Percentiles rank a stretch among this genome's conserved stretches.
These are phyloP conservation scores for Xylota sylvarum DNA, from an alignment of 2,888 invertebrate genomes.

Conservation along the genomic window DNA sequence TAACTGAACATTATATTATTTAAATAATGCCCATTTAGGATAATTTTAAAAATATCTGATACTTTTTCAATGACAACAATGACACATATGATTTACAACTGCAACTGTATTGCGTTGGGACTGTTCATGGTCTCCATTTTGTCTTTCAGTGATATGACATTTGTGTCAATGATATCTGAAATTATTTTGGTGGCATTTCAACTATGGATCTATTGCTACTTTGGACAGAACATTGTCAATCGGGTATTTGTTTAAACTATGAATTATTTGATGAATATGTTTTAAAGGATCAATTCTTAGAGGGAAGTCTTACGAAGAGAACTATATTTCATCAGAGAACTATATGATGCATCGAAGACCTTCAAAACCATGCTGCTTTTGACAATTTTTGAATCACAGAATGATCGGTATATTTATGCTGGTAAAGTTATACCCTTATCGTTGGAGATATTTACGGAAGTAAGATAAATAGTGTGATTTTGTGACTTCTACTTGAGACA, in stretches of 20 bases:
- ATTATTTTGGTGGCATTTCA: neutral
- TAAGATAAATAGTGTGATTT: neutral
- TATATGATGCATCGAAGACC: neutral
- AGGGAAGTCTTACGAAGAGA: neutral
- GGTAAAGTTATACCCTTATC: neutral
- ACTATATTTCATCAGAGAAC: neutral
- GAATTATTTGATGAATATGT: neutral
- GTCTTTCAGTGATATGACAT: neutral
- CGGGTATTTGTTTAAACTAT: neutral
- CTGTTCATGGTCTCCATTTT: neutral
- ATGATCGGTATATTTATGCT: neutral
- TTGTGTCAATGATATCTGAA: neutral
- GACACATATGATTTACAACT: constrained; percentile 5
- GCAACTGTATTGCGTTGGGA: neutral
- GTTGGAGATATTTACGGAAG: neutral
- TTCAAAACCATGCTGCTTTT: neutral
- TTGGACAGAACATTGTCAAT: constrained; percentile 7
- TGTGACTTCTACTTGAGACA: neutral
- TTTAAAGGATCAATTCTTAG: neutral
- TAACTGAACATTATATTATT: neutral
- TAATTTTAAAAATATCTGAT: neutral
- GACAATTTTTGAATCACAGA: neutral
- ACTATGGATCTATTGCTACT: constrained; percentile 24
- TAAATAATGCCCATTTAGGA: neutral
- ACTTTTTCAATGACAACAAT: constrained; percentile 3